Percentiles rank a stretch among this genome's conserved stretches.
phyloP scores from a whole-genome alignment of 2,888 invertebrate species.

The Diaprepes abbreviatus region DNA sequence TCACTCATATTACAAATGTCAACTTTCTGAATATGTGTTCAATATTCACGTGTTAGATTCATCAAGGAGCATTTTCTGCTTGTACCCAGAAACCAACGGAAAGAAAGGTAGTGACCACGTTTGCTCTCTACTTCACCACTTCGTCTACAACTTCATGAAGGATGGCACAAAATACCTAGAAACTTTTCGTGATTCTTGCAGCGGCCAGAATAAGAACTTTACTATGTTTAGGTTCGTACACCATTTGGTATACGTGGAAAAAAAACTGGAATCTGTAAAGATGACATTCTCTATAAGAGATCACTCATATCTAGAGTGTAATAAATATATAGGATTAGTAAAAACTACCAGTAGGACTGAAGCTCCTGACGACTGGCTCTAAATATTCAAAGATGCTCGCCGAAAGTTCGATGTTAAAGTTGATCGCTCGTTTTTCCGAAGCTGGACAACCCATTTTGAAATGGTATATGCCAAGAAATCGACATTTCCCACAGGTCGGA shows the following conservation, averaged over 20 bases:
- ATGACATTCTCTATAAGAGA: slow-evolving; percentile 3
- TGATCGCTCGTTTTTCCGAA: too few species aligned
- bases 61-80: slow-evolving; percentile 12
- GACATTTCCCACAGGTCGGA: too few species aligned
- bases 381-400: too few species aligned
- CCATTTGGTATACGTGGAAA: background rate
- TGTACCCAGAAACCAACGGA: slow-evolving; percentile 3
- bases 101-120: background rate
- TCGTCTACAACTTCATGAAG: slow-evolving; percentile 7
- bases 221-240: slow-evolving; percentile 3
- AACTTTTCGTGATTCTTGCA: slow-evolving; percentile 7
- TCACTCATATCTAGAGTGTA: slow-evolving; percentile 8
- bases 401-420: too few species aligned
- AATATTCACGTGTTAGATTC: slow-evolving; percentile 29
- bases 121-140: slow-evolving; percentile 1
- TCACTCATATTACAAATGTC: slow-evolving; percentile 25
- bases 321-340: slow-evolving; percentile 4
- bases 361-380: background rate
- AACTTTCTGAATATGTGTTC: slow-evolving; percentile 36
- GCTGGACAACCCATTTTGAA: too few species aligned
- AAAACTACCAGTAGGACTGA: background rate
- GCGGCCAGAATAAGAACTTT: slow-evolving; percentile 18
- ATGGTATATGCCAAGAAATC: too few species aligned
- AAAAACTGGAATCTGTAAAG: background rate
- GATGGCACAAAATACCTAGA: background rate